These are phyloP conservation scores for Squalus acanthias DNA, from an alignment of 2,797 vertebrate genomes.

Conservation along the genomic window DNA sequence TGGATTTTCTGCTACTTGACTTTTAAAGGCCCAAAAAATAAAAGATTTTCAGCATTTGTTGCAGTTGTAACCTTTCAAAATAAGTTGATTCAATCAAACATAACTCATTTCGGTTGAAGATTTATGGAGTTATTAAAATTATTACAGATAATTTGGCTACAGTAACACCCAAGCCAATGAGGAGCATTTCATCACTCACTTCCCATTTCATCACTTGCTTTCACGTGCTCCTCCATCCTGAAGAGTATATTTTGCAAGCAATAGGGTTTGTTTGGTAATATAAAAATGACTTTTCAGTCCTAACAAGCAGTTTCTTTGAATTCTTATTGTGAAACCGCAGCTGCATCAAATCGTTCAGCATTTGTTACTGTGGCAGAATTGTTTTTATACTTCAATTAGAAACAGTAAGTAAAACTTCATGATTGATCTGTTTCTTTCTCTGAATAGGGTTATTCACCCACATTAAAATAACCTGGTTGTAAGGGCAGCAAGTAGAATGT, in stretches of 20 bases:
- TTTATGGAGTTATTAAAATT: background rate
- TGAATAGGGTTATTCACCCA: background rate
- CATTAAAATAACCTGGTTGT: background rate
- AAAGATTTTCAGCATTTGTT: background rate
- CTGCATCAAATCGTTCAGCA: background rate
- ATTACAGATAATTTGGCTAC: background rate
- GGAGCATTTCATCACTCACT: background rate
- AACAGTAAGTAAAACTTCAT: background rate
- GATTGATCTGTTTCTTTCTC: background rate
- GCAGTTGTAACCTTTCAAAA: background rate
- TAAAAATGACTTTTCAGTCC: background rate
- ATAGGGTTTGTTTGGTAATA: background rate
- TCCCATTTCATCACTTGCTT: too few species aligned
- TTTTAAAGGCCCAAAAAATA: background rate
- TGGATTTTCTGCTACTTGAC: background rate
- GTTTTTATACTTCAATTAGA: background rate
- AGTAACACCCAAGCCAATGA: background rate
- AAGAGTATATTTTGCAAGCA: background rate
- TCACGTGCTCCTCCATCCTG: background rate
- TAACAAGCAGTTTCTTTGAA: background rate
- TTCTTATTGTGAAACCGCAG: background rate
- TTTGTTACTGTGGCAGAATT: background rate
- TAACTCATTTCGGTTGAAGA: background rate
- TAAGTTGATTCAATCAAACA: background rate
- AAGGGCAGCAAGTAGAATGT: conserved; percentile 54